A percentile compares a stretch with the other conserved stretches of the same genome.
These are phyloP conservation scores for Henricia sp. DNA, from an alignment of 53 echinoderm and acorn worm species.

Conservation along the genomic window DNA sequence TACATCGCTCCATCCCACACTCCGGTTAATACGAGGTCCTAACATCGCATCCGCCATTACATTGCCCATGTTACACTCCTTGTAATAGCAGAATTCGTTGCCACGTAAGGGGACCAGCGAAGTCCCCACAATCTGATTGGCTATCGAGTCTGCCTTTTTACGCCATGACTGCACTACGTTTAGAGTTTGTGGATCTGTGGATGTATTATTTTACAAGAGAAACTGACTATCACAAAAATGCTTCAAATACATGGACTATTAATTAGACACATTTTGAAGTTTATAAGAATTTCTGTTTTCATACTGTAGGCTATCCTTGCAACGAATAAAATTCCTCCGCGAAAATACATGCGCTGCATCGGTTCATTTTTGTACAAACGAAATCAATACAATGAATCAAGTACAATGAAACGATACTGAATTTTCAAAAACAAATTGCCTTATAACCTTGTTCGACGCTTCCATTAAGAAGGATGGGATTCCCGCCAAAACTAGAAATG, in stretches of 20 bases:
- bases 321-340: not conserved
- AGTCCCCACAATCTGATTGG: slow-evolving; percentile 71
- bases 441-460: slow-evolving; percentile 80
- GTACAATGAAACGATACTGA: too few species aligned
- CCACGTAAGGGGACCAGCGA: slow-evolving; percentile 75
- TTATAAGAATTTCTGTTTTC: too few species aligned
- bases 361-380: not conserved
- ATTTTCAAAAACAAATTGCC: too few species aligned
- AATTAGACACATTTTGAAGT: too few species aligned
- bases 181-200: slow-evolving; percentile 69
- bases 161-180: slow-evolving; percentile 67
- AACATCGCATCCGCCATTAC: slow-evolving; percentile 88
- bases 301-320: not conserved
- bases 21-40: slow-evolving; percentile 12
- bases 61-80: slow-evolving; percentile 89
- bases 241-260: too few species aligned
- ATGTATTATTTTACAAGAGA: not conserved
- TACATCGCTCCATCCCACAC: slow-evolving; percentile 70
- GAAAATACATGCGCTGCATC: not conserved
- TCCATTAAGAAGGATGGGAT: slow-evolving; percentile 84
- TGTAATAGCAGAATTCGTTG: slow-evolving; percentile 63
- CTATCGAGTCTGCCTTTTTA: slow-evolving; percentile 48
- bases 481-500: slow-evolving; percentile 74
- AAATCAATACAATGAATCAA: not conserved
- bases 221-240: too few species aligned